Evolutionary conservation across 2,113 vertebrate species (phyloP).

Genomic region (Hoplias malabaricus): DNA sequence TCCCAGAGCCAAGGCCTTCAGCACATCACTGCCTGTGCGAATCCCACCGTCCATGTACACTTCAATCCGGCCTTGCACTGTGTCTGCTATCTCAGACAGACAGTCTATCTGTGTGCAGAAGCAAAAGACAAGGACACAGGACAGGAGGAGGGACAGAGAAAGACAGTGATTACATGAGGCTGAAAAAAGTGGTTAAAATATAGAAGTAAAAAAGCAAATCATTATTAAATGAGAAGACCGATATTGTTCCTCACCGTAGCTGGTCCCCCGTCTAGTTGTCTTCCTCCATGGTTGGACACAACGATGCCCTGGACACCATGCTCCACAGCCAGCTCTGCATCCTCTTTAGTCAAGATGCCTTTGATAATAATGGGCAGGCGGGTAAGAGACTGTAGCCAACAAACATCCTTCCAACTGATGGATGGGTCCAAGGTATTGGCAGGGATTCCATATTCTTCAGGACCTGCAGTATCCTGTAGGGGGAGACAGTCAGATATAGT

Average conservation of each 20-base stretch:
- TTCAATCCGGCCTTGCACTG: slow-evolving; percentile 82
- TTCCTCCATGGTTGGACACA: slow-evolving; percentile 94
- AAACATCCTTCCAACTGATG: slow-evolving; percentile 88
- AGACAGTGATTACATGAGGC: no score
- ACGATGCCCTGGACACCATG: slow-evolving; percentile 89
- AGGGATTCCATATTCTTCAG: slow-evolving; percentile 73
- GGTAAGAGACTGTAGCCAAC: slow-evolving; percentile 86
- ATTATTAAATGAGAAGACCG: background rate
- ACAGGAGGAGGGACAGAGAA: background rate
- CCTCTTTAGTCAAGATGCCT: slow-evolving; percentile 94
- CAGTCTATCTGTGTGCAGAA: slow-evolving; percentile 82
- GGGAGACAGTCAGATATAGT: background rate
- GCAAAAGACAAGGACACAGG: background rate
- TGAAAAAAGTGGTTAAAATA: background rate
- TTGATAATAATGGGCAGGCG: slow-evolving; percentile 90
- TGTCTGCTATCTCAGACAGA: slow-evolving; percentile 84
- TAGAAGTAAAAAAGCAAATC: background rate
- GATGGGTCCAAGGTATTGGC: slow-evolving; percentile 80
- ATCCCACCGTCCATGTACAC: slow-evolving; percentile 92
- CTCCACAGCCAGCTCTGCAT: slow-evolving; percentile 88
- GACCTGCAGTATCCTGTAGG: slow-evolving; percentile 64
- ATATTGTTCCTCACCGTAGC: slow-evolving; percentile 77
- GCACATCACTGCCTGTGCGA: slow-evolving; percentile 86
- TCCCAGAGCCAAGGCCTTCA: slow-evolving; percentile 90
- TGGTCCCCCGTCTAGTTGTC: slow-evolving; percentile 89